Evolutionary conservation across 1,140 invertebrate genomes (phyloP), one percentile per base, ranked within the genome.

Genomic region (Trichonephila inaurata): DNA sequence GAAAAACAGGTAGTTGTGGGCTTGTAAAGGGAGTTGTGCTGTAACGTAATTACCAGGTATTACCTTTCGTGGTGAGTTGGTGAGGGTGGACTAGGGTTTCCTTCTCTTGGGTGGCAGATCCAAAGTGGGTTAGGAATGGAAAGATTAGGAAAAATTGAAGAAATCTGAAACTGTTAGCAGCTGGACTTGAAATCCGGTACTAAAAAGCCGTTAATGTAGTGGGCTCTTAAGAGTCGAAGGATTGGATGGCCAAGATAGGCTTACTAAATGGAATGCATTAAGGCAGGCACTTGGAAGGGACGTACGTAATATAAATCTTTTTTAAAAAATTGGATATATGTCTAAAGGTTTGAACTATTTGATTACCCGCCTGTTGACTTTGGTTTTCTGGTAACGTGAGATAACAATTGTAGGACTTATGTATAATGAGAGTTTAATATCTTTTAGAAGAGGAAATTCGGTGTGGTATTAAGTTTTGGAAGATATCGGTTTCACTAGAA

Each of bases 1-100:
- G 33, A 28, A 58, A 58, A 91, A 91, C 77, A 91, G 89, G 89
- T 91, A 91, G 89, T 91, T 91, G 51, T 24, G 44, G 21, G 14
- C 28, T 77, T 89, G 88, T 89, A 89, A 89, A 24, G 66, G 62
- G 88, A 77, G 88, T 85, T 61, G 58, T 40, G 86, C 86, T 66
- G 86, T 64, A 88, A 89, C 88, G 88, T 77, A 89, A 89, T 89
- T 89, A 89, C 88, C 64, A 24, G 40, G 88, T 88, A 88, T 88
- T 85, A 85, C 51, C 83, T 60, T 85, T 85, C 83, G n/a, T 7
- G 28, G 58, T 51, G 82, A 24, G 51, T 33, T 19, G 85, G 21
- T 10, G 51, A 61, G 51, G 28, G 60, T 64, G 60, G 28, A 62
- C 60, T 88, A 60, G 18, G 10, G 62, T 88, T 88, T 64, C 86